These are phyloP conservation scores for Drosophila subpulchrella DNA, from an alignment of 1,140 invertebrate genomes.

Conservation along the genomic window DNA sequence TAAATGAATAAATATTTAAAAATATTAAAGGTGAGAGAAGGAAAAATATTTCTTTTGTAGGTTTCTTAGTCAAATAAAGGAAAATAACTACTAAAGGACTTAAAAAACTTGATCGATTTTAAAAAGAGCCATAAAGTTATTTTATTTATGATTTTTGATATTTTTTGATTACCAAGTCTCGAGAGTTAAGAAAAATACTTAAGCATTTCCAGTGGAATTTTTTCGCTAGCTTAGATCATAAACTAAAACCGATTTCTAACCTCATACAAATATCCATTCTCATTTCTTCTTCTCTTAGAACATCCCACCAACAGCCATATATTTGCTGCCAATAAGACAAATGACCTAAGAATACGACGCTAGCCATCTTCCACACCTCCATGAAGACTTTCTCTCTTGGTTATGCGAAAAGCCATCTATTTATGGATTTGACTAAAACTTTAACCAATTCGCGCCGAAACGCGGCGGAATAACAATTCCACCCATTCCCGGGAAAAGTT, in stretches of 20 bases:
- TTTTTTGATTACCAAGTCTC: too few species aligned
- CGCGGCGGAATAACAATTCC: constrained; percentile 20
- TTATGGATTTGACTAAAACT: constrained; percentile 46
- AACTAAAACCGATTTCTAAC: not conserved
- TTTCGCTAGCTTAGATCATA: not conserved
- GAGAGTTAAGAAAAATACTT: not conserved
- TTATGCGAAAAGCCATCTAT: constrained; percentile 24
- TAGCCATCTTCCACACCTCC: constrained; percentile 7
- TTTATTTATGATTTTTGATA: too few species aligned
- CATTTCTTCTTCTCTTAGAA: not conserved
- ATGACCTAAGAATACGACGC: constrained; percentile 9
- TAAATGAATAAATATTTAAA: too few species aligned
- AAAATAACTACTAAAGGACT: too few species aligned
- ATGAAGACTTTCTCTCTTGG: not conserved
- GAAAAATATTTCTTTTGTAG: too few species aligned
- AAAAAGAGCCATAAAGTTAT: not conserved
- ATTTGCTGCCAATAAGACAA: constrained; percentile 37
- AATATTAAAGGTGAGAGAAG: too few species aligned
- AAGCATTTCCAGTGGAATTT: not conserved
- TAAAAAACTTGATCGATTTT: too few species aligned
- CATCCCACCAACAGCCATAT: constrained; percentile 10
- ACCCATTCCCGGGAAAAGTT: constrained; percentile 5
- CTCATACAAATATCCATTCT: not conserved
- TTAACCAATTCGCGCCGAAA: constrained; percentile 30
- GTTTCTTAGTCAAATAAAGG: too few species aligned